These are phyloP conservation scores for Pyrrhia umbra DNA, from an alignment of 2,888 invertebrate genomes.

Conservation along the genomic window DNA sequence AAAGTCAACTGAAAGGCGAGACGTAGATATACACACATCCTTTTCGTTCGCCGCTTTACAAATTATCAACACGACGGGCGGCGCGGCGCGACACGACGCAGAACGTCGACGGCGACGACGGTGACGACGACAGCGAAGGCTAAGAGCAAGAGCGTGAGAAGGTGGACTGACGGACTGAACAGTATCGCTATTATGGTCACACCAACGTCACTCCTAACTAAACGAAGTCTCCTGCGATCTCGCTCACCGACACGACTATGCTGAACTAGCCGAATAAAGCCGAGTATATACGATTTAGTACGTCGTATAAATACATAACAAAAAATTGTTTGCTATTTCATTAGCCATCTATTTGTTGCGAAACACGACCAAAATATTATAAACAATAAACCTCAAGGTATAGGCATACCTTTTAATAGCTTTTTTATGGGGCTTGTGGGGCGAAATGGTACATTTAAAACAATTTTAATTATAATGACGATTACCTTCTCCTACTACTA, in stretches of 20 bases:
- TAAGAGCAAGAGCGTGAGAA: conserved; percentile 71
- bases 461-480: conserved; percentile 1
- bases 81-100: conserved; percentile 68
- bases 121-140: conserved; percentile 66
- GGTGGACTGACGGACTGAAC: conserved; percentile 73
- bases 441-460: conserved; percentile 4
- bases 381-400: conserved; percentile 53
- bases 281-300: conserved; percentile 79
- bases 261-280: conserved; percentile 76
- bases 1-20: conserved; percentile 91
- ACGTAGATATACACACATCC: conserved; percentile 89
- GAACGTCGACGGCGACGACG: conserved; percentile 69
- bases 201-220: conserved; percentile 78
- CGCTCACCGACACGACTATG: conserved; percentile 79
- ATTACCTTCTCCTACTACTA: neutral
- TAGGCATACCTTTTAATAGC: conserved; percentile 30
- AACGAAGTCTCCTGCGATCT: conserved; percentile 79
- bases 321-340: conserved; percentile 76
- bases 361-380: conserved; percentile 68
- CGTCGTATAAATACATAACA: conserved; percentile 72
- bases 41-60: conserved; percentile 87
- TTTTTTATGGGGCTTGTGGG: conserved; percentile 30
- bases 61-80: conserved; percentile 84
- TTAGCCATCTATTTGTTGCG: conserved; percentile 74
- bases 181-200: conserved; percentile 83